Evolutionary conservation across 92 coral and sea anemone species (phyloP).

Genomic region (Montipora capitata): DNA sequence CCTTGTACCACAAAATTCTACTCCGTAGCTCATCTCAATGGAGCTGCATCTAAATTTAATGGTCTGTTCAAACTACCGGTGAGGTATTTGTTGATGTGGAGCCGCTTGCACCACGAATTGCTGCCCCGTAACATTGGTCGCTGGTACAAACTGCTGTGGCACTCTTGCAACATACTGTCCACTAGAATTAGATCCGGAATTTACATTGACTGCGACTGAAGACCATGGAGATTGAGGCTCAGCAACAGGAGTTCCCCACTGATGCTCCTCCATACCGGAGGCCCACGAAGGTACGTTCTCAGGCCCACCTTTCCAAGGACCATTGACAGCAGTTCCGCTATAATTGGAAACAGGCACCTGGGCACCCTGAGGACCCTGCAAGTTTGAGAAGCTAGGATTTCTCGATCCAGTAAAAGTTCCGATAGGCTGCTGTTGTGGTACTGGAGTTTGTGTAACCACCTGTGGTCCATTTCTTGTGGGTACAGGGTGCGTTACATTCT

Average conservation of each 20-base stretch:
- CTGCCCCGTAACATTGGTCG: slow-evolving; percentile 51
- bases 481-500: slow-evolving; percentile 16
- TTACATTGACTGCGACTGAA: slow-evolving; percentile 43
- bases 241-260: slow-evolving; percentile 41
- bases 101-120: slow-evolving; percentile 57
- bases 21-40: neutral
- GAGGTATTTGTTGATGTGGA: slow-evolving; percentile 76
- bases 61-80: slow-evolving; percentile 57
- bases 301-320: slow-evolving; percentile 58
- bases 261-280: slow-evolving; percentile 40
- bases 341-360: slow-evolving; percentile 49
- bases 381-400: slow-evolving; percentile 62
- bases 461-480: slow-evolving; percentile 70
- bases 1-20: slow-evolving; percentile 3
- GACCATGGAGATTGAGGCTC: slow-evolving; percentile 55
- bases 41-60: slow-evolving; percentile 30
- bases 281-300: slow-evolving; percentile 41
- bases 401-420: slow-evolving; percentile 46
- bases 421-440: slow-evolving; percentile 34
- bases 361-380: slow-evolving; percentile 38
- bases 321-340: slow-evolving; percentile 38
- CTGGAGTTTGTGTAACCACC: slow-evolving; percentile 65
- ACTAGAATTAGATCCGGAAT: slow-evolving; percentile 55
- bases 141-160: slow-evolving; percentile 66
- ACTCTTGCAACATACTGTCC: slow-evolving; percentile 81